These are phyloP conservation scores for Gadopsis bispinosus DNA, from an alignment of 2,797 vertebrate species.

Conservation along the genomic window DNA sequence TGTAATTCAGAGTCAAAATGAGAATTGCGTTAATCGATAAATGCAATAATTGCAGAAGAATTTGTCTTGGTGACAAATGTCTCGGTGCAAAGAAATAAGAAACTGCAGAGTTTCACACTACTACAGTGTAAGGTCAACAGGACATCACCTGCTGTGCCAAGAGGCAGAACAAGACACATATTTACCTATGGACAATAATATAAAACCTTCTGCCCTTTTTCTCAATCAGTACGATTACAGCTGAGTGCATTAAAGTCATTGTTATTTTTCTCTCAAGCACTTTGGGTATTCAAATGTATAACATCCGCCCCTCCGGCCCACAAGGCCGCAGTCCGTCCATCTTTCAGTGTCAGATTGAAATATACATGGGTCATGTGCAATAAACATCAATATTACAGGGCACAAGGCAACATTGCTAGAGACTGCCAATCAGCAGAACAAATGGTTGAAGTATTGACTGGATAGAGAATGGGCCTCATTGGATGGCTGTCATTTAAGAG, in stretches of 20 bases:
- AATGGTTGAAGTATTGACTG: slow-evolving; percentile 58
- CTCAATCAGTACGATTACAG: slow-evolving; percentile 15
- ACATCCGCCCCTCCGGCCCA: slow-evolving; percentile 5
- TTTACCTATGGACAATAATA: not conserved
- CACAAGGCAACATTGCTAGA: slow-evolving; percentile 21
- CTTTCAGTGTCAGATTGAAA: slow-evolving; percentile 41
- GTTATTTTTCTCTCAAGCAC: slow-evolving; percentile 19
- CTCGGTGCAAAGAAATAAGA: slow-evolving; percentile 11
- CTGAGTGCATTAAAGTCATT: not conserved
- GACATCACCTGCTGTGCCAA: not conserved
- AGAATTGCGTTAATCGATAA: slow-evolving; percentile 46
- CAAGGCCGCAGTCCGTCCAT: slow-evolving; percentile 13
- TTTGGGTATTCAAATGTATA: slow-evolving; percentile 20
- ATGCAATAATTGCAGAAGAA: slow-evolving; percentile 24
- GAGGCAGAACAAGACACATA: not conserved
- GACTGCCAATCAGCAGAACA: slow-evolving; percentile 55
- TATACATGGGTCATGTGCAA: slow-evolving; percentile 25
- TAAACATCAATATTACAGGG: slow-evolving; percentile 42
- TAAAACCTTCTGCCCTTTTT: not conserved
- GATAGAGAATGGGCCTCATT: slow-evolving; percentile 59
- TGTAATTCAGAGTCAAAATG: slow-evolving; percentile 41
- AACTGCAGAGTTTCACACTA: slow-evolving; percentile 10
- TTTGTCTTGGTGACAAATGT: slow-evolving; percentile 33
- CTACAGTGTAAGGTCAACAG: slow-evolving; percentile 21
- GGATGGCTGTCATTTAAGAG: slow-evolving; percentile 64